Evolutionary conservation across 1,140 invertebrate genomes (phyloP), one percentile per base, ranked within the genome.

Genomic region (Hyles euphorbiae): DNA sequence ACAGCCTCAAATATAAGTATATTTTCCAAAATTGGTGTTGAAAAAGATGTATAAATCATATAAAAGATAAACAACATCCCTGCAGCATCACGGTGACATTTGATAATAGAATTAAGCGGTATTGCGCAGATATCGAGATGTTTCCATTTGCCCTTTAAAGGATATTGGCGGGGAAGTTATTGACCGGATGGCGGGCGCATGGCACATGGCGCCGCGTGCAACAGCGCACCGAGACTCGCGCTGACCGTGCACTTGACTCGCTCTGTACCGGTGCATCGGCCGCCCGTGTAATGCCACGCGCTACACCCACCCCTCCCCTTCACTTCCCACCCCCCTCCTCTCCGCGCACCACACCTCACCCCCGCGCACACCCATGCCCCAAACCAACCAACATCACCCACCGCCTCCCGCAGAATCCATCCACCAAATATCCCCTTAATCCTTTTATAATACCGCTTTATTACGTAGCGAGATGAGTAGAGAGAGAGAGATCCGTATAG

Each of bases 241-340:
- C 34, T 75, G 76, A 72, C 79, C 80, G 53, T 83, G 81, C 78
- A 86, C 83, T 86, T 86, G 81, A 84, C 81, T 84, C 72, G 60
- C 46, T 54, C 57, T 47, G 7, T 34, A 33, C 22, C 70, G 76
- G 81, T 84, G 83, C 83, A 84, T 84, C 77, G 83, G 60, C 76
- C 83, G 76, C 69, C 55, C 65, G 56, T 59, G 59, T 50, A 51
- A 48, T 52, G 63, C 47, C 72, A 67, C 67, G 62, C 61, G 68
- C 62, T 5, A 56, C 47, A 45, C 53, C 57, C 50, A 52, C 43
- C 65, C 67, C 43, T 51, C 47, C 46, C 60, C 47, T 49, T 49
- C 57, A 60, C 61, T 46, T 40, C 59, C 33, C 22, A 51, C 47
- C 52, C 55, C 45, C 33, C 63, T 45, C 11, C 67, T 40, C 61